phyloP scores from a whole-genome alignment of 1,140 invertebrate species.

The Lucilia sericata region DNA sequence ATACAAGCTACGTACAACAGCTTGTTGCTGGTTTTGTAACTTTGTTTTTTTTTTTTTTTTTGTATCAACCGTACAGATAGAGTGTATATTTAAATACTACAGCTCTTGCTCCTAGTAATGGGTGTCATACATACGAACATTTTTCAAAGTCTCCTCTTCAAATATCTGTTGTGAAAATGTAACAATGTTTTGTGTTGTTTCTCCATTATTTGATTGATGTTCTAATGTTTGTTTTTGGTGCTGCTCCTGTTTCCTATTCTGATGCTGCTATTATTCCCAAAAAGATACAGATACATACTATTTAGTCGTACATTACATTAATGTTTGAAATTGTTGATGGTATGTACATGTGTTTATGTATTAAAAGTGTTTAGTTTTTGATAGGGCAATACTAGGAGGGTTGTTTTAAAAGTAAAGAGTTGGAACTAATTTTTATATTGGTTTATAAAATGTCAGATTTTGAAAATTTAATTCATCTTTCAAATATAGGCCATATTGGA shows the following conservation, averaged over 20 bases:
- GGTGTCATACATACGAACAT: neutral
- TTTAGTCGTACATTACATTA: too few species aligned
- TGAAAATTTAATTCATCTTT: too few species aligned
- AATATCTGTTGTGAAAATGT: neutral
- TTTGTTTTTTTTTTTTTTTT: too few species aligned
- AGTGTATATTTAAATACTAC: neutral
- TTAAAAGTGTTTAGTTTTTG: neutral
- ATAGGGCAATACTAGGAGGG: neutral
- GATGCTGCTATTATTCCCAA: neutral
- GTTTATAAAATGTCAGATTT: too few species aligned
- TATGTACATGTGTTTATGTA: neutral
- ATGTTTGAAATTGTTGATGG: too few species aligned
- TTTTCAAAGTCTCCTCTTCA: neutral
- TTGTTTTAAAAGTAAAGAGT: neutral
- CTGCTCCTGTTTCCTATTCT: neutral
- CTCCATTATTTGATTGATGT: conserved; percentile 19
- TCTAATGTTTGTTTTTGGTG: neutral
- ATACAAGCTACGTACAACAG: neutral
- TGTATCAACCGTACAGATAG: neutral
- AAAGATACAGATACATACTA: neutral
- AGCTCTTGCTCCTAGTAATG: neutral
- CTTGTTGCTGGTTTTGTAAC: neutral
- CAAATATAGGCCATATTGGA: too few species aligned
- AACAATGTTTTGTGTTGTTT: conserved; percentile 6
- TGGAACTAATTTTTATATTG: too few species aligned